Percentiles rank a stretch among this genome's conserved stretches.
phyloP scores from a whole-genome alignment of 2,888 invertebrate genomes.

The Heliconius ethilla region DNA sequence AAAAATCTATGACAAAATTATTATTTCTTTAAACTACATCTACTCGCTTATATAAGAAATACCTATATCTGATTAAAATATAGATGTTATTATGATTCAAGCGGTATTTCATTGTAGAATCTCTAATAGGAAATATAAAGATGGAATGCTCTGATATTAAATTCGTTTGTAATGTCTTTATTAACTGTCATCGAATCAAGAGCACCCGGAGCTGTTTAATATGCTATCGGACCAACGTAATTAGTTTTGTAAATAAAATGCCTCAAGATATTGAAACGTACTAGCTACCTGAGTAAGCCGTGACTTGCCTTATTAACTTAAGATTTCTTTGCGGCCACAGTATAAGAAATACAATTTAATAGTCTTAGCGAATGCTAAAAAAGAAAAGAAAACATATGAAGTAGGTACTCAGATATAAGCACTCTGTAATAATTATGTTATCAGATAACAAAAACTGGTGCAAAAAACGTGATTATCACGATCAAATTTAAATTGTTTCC shows the following conservation, averaged over 20 bases:
- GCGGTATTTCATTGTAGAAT: slow-evolving; percentile 21
- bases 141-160: slow-evolving; percentile 68
- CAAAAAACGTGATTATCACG: slow-evolving; percentile 4
- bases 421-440: slow-evolving; percentile 5
- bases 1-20: not conserved
- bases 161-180: slow-evolving; percentile 79
- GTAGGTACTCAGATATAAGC: not conserved
- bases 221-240: slow-evolving; percentile 80
- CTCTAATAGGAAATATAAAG: slow-evolving; percentile 51
- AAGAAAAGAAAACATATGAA: not conserved
- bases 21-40: not conserved
- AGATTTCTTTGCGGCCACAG: slow-evolving; percentile 49
- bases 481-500: not conserved
- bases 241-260: slow-evolving; percentile 82
- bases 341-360: slow-evolving; percentile 33
- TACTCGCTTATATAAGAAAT: not conserved
- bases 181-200: slow-evolving; percentile 79
- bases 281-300: slow-evolving; percentile 73
- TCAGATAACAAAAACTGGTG: slow-evolving; percentile 13
- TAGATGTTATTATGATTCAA: slow-evolving; percentile 7
- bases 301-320: slow-evolving; percentile 75
- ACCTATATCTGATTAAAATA: slow-evolving; percentile 10
- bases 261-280: slow-evolving; percentile 80
- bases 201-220: slow-evolving; percentile 74
- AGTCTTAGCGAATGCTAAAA: not conserved